These are phyloP conservation scores for Lepidocyrtoides sp. DNA, from an alignment of 2,888 invertebrate genomes.

Conservation along the genomic window DNA sequence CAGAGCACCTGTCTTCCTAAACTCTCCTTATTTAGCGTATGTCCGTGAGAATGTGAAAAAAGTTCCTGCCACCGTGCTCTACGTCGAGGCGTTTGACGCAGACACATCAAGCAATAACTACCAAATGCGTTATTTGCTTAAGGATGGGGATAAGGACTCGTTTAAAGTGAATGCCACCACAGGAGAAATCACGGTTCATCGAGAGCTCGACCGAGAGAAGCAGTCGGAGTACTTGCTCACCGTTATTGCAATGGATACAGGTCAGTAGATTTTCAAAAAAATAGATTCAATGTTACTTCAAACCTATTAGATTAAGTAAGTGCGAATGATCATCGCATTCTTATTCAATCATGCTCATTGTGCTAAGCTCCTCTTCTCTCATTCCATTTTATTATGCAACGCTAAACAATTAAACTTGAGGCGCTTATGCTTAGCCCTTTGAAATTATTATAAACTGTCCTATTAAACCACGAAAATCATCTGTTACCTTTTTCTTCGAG, in stretches of 20 bases:
- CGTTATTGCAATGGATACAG: constrained; percentile 97
- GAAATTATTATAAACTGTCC: constrained; percentile 42
- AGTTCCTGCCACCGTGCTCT: constrained; percentile 88
- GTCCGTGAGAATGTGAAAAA: constrained; percentile 96
- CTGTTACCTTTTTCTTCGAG: constrained; percentile 38
- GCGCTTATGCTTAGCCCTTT: constrained; percentile 61
- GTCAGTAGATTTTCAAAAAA: constrained; percentile 88
- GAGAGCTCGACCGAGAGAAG: constrained; percentile 94
- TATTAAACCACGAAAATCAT: constrained; percentile 52
- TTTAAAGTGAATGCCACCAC: constrained; percentile 97
- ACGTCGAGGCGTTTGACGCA: constrained; percentile 84
- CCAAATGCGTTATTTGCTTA: constrained; percentile 96
- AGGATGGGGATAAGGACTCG: constrained; percentile 96
- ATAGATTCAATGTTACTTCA: neutral
- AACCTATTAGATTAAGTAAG: constrained; percentile 32
- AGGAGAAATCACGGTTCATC: constrained; percentile 95
- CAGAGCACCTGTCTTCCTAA: constrained; percentile 92
- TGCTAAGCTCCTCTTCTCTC: neutral
- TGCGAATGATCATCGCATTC: constrained; percentile 31
- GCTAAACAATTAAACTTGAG: constrained; percentile 76
- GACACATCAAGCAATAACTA: constrained; percentile 88
- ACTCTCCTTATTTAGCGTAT: constrained; percentile 97
- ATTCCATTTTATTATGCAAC: constrained; percentile 48
- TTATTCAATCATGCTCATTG: constrained; percentile 1
- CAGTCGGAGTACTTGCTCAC: constrained; percentile 95